phyloP scores from a whole-genome alignment of 2,888 invertebrate species.

The Rhaphigaster nebulosa region DNA sequence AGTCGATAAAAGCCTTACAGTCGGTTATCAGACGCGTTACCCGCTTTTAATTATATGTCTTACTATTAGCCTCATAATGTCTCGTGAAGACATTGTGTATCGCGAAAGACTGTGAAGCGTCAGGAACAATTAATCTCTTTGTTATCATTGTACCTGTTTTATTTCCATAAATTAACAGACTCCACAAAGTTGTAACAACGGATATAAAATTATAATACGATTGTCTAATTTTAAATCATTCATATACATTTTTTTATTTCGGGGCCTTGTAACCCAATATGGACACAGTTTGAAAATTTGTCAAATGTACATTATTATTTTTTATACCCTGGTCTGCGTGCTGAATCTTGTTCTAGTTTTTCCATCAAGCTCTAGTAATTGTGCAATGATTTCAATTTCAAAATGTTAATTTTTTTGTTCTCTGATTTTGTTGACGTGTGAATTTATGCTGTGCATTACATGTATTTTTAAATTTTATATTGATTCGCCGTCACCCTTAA shows the following conservation, averaged over 20 bases:
- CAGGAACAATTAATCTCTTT: background rate
- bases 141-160: background rate
- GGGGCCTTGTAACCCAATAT: background rate
- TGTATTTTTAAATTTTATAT: no score
- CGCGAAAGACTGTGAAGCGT: no score
- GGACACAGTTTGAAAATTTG: background rate
- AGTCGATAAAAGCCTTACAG: no score
- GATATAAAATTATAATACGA: background rate
- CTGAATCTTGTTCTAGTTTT: background rate
- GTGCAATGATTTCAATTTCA: background rate
- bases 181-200: no score
- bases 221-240: background rate
- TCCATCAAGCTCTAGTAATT: background rate
- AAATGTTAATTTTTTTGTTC: background rate
- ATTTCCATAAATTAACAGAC: background rate
- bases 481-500: no score
- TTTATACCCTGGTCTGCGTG: background rate
- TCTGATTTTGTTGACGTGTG: no score
- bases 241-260: background rate
- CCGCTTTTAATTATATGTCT: no score
- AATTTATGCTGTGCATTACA: no score
- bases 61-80: no score
- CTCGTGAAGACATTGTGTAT: no score
- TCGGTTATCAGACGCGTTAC: no score
- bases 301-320: background rate